Conservation (phyloP, 2,113 vertebrate species). For the Xiphias gladius region DNA sequence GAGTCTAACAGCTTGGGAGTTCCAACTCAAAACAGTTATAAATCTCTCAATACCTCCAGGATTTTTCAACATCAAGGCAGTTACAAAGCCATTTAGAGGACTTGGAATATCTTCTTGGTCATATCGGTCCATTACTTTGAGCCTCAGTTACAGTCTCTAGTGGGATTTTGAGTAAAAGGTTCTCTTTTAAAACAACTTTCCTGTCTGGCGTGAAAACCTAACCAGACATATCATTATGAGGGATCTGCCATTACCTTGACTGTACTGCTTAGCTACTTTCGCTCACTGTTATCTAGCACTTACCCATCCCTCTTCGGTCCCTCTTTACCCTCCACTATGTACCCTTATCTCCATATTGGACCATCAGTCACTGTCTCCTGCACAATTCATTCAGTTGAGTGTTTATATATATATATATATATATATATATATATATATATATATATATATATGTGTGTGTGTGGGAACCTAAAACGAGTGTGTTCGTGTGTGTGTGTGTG, state of each 20-base stretch:
- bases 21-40: constrained; percentile 35
- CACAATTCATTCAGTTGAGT: not conserved
- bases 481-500: too few relatives aligned
- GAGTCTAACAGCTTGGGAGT: constrained; percentile 39
- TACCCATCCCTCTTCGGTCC: constrained; percentile 6
- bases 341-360: not conserved
- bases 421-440: not conserved
- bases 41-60: constrained; percentile 43
- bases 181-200: constrained; percentile 43
- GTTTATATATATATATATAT: not conserved
- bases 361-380: not conserved
- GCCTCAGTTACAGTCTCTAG: constrained; percentile 20
- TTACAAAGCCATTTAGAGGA: constrained; percentile 7
- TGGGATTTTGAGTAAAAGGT: constrained; percentile 29
- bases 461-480: too few relatives aligned
- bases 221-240: constrained; percentile 56
- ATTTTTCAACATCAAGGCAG: constrained; percentile 31
- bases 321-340: constrained; percentile 1
- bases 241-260: constrained; percentile 47
- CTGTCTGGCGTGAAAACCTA: constrained; percentile 50
- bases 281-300: constrained; percentile 34
- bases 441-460: too few relatives aligned
- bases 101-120: constrained; percentile 30
- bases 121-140: constrained; percentile 58
- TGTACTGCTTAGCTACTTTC: constrained; percentile 36